Conservation (phyloP, 2,113 vertebrate genomes). For the Hucho hucho region DNA sequence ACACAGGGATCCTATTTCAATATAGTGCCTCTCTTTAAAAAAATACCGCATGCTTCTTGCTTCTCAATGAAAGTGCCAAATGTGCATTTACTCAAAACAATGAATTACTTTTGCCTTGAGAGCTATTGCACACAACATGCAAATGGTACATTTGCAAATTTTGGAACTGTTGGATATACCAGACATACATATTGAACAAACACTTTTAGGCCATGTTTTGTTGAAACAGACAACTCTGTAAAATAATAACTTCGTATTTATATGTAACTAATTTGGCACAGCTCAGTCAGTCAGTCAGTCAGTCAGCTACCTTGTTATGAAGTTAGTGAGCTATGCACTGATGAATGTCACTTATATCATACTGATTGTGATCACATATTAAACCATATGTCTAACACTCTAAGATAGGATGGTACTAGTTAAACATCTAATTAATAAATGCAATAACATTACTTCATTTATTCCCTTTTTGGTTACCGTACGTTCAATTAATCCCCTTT, state of each 20-base stretch:
- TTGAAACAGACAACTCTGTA: too few species aligned
- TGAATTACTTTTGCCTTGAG: slow-evolving; percentile 31
- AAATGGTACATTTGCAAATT: slow-evolving; percentile 8
- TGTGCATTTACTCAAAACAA: slow-evolving; percentile 22
- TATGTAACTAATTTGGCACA: not conserved
- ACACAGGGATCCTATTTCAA: slow-evolving; percentile 57
- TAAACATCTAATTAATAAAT: not conserved
- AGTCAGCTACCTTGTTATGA: too few species aligned
- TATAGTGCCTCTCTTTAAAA: slow-evolving; percentile 29
- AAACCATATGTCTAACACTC: not conserved
- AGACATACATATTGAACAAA: not conserved
- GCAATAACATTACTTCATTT: not conserved
- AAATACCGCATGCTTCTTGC: slow-evolving; percentile 51
- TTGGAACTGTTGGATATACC: not conserved
- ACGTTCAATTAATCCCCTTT: too few species aligned
- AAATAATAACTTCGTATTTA: not conserved
- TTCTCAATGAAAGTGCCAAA: slow-evolving; percentile 48
- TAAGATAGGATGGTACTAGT: not conserved
- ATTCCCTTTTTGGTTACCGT: not conserved
- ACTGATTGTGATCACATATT: slow-evolving; percentile 4
- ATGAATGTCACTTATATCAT: not conserved
- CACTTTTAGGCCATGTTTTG: not conserved
- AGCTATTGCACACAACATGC: slow-evolving; percentile 24
- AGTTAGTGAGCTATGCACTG: not conserved
- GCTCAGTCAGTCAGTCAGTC: too few species aligned